Evolutionary conservation across 2,888 invertebrate genomes (phyloP).

Genomic region (Dromius quadrimaculatus): DNA sequence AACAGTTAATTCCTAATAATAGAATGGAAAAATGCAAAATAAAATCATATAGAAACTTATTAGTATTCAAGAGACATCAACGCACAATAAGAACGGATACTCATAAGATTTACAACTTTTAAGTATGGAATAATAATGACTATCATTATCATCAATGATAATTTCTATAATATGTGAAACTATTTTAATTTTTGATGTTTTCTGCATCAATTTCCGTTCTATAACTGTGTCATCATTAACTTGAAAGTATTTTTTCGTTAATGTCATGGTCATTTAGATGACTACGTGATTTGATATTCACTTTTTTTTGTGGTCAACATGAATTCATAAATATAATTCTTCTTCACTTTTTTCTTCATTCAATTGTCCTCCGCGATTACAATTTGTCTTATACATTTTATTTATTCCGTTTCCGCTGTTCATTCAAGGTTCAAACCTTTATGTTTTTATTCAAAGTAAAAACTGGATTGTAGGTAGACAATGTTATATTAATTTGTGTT

Average conservation of each 20-base stretch:
- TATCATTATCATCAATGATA: not conserved
- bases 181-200: not conserved
- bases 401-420: too few species aligned
- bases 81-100: slow-evolving; percentile 34
- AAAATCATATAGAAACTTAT: not conserved
- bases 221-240: slow-evolving; percentile 24
- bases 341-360: not conserved
- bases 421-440: slow-evolving; percentile 5
- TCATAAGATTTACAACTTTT: not conserved
- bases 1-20: not conserved
- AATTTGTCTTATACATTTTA: too few species aligned
- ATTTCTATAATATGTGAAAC: not conserved
- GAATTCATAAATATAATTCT: slow-evolving; percentile 19
- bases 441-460: not conserved
- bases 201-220: slow-evolving; percentile 6
- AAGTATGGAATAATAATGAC: slow-evolving; percentile 1
- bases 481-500: not conserved
- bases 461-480: not conserved
- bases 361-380: not conserved
- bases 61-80: slow-evolving; percentile 21
- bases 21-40: not conserved
- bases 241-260: slow-evolving; percentile 32
- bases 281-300: slow-evolving; percentile 31
- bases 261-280: slow-evolving; percentile 41
- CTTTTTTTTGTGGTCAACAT: slow-evolving; percentile 10